phyloP scores from a whole-genome alignment of 2,797 vertebrate genomes.

The Prionace glauca region DNA sequence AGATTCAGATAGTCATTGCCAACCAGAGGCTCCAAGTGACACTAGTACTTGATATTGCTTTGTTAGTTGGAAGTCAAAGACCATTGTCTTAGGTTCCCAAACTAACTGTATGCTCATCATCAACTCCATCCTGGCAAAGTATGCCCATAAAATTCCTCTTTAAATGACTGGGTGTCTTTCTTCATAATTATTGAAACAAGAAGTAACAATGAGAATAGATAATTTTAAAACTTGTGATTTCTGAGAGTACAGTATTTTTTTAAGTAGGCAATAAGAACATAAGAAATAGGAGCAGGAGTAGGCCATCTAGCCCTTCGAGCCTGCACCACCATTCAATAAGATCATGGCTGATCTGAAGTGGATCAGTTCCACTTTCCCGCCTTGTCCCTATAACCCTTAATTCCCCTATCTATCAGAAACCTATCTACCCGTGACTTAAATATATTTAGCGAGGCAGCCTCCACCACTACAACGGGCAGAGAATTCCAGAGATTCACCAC shows the following conservation, averaged over 20 bases:
- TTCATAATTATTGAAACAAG: background rate
- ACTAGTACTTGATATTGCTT: background rate
- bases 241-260: background rate
- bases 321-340: too few species aligned
- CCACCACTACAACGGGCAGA: too few species aligned
- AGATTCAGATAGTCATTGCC: background rate
- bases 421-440: too few species aligned
- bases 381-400: too few species aligned
- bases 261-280: background rate
- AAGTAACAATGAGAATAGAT: background rate
- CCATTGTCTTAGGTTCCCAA: background rate
- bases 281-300: too few species aligned
- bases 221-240: background rate
- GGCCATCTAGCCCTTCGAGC: too few species aligned
- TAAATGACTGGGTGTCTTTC: background rate
- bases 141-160: background rate
- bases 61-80: background rate
- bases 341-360: too few species aligned
- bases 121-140: background rate
- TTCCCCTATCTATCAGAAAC: too few species aligned
- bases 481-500: too few species aligned
- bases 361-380: too few species aligned
- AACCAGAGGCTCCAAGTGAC: background rate
- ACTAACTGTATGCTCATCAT: background rate
- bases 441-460: too few species aligned